Percentiles rank a stretch among this genome's conserved stretches.
Conservation (phyloP, 2,113 vertebrate genomes). For the Seriola dumerili region DNA sequence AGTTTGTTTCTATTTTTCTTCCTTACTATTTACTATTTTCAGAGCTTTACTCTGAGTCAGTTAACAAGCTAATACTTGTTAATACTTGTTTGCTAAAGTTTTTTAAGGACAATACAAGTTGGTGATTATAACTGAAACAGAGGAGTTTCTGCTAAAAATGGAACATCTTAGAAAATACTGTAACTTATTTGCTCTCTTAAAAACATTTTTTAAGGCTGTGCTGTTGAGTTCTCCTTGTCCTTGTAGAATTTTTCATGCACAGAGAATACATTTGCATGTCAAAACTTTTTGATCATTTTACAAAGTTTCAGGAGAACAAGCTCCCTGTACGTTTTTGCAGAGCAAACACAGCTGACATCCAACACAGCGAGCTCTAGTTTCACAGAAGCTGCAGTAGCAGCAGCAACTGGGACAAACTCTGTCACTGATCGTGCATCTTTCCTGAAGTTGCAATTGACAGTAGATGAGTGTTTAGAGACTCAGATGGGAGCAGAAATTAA, state of each 20-base stretch:
- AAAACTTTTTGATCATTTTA: constrained; percentile 5
- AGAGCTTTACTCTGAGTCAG: no score
- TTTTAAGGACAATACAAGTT: no score
- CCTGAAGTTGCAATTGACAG: background rate
- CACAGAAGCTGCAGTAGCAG: constrained; percentile 10
- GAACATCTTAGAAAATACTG: no score
- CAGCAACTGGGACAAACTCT: constrained; percentile 19
- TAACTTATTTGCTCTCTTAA: no score
- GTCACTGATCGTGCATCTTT: background rate
- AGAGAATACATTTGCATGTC: constrained; percentile 24
- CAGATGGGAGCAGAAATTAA: constrained; percentile 36
- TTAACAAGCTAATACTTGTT: no score
- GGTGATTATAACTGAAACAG: no score
- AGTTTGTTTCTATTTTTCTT: no score
- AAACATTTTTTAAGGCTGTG: no score
- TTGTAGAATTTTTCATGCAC: constrained; percentile 7
- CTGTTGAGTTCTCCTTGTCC: background rate
- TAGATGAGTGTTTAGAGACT: constrained; percentile 10
- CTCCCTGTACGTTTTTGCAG: constrained; percentile 21
- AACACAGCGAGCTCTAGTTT: constrained; percentile 26
- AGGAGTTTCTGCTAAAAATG: no score
- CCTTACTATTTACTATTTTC: no score
- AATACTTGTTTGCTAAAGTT: no score
- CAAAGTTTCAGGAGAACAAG: constrained; percentile 1
- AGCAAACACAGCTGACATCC: constrained; percentile 36